Percentiles rank a stretch among this genome's conserved stretches.
phyloP scores from a whole-genome alignment of 1,140 invertebrate genomes.

The Caerostris extrusa region DNA sequence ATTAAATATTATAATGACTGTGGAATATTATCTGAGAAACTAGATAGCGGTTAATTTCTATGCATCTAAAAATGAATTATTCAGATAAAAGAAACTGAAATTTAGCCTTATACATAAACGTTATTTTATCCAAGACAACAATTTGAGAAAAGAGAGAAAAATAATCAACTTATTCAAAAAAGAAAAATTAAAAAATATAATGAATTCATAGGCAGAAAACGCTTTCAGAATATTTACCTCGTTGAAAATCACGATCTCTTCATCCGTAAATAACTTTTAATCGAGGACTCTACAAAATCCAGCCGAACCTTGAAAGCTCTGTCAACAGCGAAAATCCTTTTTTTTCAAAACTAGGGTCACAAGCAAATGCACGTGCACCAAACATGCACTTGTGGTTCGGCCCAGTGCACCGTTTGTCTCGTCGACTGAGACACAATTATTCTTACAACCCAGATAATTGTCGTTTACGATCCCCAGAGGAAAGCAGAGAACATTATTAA shows the following conservation, averaged over 20 bases:
- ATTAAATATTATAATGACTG: no score
- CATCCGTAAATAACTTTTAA: conserved; percentile 74
- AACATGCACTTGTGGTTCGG: conserved; percentile 22
- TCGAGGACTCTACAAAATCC: conserved; percentile 5
- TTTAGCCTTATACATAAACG: no score
- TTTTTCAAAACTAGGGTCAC: neutral
- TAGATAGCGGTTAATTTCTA: no score
- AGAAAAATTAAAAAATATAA: no score
- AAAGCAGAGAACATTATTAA: conserved; percentile 67
- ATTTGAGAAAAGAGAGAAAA: no score
- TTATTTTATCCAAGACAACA: no score
- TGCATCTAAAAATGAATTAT: no score
- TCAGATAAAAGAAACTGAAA: no score
- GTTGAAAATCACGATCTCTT: conserved; percentile 44
- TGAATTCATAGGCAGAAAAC: neutral
- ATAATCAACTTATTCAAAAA: no score
- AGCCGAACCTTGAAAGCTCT: neutral
- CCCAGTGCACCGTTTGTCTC: conserved; percentile 56
- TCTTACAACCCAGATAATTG: conserved; percentile 72
- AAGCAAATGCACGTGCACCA: neutral
- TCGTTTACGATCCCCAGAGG: conserved; percentile 26
- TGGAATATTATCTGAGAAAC: no score
- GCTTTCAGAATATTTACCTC: conserved; percentile 3
- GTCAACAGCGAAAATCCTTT: neutral
- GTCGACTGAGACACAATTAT: conserved; percentile 53